Base-by-base conservation (phyloP, 2,797 vertebrate genomes). In the Syndactyla subalaris region DNA sequence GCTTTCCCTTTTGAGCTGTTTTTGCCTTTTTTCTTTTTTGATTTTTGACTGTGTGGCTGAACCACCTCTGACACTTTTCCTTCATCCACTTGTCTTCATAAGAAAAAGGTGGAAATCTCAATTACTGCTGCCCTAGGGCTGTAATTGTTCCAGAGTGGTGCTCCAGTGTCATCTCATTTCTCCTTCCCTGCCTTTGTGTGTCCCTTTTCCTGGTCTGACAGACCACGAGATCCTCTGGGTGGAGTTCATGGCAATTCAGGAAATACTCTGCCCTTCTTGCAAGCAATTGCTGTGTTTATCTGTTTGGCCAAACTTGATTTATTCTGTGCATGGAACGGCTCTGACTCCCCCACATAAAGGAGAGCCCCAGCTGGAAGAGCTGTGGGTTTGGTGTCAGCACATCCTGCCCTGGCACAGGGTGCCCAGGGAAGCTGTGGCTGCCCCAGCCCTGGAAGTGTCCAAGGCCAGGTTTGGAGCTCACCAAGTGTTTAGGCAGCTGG, bases 301-400 rank as follows among this genome's bases (percentile, higher is more conserved):
- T 6, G 1, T 61, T 38, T 45, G 74, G 16, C 48, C 36, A 15
- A 0, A 12, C 16, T 10, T 46, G 71, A 39, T 46, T 49, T 22
- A 3, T 36, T 76, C 39, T 32, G 36, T 54, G 26, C 6, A 0
- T 5, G 55, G 73, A 78, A 3, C 63, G 39, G 75, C 8, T 0
- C 65, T 0, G 1, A 2, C 51, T 27, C 18, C 51, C 27, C 14
- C 18, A 8, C 2, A n/a, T 21, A 12, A 27, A 81, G 67, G 26
- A 2, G 57, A 55, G 57, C 26, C 6, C 17, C 79, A 58, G 68
- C 12, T 62, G n/a, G 11, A 0, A 8, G 34, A 49, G 29, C 5
- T 2, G 3, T 45, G 29, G 6, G 4, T 10, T 49, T 58, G 73
- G 43, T 57, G 52, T 48, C 49, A 57, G 55, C 70, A 3, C 34